These are phyloP conservation scores for Ditula angustiorana DNA, from an alignment of 2,888 invertebrate genomes.

Conservation along the genomic window DNA sequence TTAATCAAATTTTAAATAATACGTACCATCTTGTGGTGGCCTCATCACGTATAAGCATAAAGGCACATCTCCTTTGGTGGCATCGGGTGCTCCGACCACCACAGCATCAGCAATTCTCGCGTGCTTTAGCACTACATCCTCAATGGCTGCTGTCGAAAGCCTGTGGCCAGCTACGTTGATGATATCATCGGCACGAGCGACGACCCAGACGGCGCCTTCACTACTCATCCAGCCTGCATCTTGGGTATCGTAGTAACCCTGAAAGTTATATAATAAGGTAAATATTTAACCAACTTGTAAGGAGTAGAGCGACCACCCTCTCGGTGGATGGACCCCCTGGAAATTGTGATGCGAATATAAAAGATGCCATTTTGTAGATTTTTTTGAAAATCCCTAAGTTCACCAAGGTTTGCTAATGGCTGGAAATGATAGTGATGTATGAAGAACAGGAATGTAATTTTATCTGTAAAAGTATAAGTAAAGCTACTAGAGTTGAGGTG, in stretches of 20 bases:
- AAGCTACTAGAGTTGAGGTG: no score
- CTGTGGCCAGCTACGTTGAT: slow-evolving; percentile 98
- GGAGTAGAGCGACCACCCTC: no score
- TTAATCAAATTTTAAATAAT: slow-evolving; percentile 43
- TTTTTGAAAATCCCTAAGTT: no score
- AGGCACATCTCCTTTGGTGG: slow-evolving; percentile 96
- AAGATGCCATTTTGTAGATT: no score
- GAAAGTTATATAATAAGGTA: no score
- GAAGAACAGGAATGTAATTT: no score
- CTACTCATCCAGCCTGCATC: slow-evolving; percentile 95
- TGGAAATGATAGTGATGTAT: no score
- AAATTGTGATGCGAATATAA: no score
- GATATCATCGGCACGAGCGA: slow-evolving; percentile 96
- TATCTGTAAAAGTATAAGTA: no score
- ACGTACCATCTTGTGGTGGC: slow-evolving; percentile 82
- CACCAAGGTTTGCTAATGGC: no score
- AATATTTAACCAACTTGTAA: no score
- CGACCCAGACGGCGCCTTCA: slow-evolving; percentile 94
- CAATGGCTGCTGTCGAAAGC: slow-evolving; percentile 94
- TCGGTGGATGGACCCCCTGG: no score
- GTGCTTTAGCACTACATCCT: slow-evolving; percentile 95
- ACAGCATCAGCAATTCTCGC: slow-evolving; percentile 94
- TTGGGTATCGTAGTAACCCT: slow-evolving; percentile 98
- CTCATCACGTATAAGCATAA: slow-evolving; percentile 94
- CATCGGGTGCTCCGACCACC: slow-evolving; percentile 95